Evolutionary conservation across 2,113 vertebrate species (phyloP).

Genomic region (Nerophis ophidion): DNA sequence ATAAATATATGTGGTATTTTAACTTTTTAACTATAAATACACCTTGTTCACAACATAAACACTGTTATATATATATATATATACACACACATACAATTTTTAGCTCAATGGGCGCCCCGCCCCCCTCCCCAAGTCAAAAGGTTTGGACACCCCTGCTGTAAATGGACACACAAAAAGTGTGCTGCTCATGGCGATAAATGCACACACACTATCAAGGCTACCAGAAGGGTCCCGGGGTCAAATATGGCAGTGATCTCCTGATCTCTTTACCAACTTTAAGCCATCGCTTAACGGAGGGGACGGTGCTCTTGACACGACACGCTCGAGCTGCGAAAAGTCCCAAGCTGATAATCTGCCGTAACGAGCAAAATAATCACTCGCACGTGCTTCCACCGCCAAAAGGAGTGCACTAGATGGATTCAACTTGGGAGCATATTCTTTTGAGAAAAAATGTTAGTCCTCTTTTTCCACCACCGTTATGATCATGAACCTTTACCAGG

Average conservation of each 20-base stretch:
- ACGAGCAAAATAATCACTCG: slow-evolving; percentile 1
- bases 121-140: too few species aligned
- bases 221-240: slow-evolving; percentile 47
- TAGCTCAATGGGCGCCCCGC: too few species aligned
- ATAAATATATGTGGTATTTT: too few species aligned
- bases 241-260: slow-evolving; percentile 53
- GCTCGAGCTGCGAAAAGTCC: slow-evolving; percentile 20
- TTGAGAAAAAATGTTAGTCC: too few species aligned
- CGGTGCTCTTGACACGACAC: slow-evolving; percentile 44
- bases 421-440: too few species aligned
- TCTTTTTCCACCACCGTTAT: too few species aligned
- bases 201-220: slow-evolving; percentile 15
- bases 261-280: slow-evolving; percentile 68
- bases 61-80: too few species aligned
- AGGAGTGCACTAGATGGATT: too few species aligned
- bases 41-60: too few species aligned
- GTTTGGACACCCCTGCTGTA: background rate
- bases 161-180: background rate
- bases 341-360: slow-evolving; percentile 10
- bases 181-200: background rate
- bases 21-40: too few species aligned
- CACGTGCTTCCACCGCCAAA: background rate
- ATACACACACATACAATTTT: too few species aligned
- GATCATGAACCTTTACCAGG: too few species aligned
- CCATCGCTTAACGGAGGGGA: slow-evolving; percentile 64